These are phyloP conservation scores for Rhinolophus ferrumequinum DNA, from an alignment of 2,113 vertebrate genomes.

Conservation along the genomic window DNA sequence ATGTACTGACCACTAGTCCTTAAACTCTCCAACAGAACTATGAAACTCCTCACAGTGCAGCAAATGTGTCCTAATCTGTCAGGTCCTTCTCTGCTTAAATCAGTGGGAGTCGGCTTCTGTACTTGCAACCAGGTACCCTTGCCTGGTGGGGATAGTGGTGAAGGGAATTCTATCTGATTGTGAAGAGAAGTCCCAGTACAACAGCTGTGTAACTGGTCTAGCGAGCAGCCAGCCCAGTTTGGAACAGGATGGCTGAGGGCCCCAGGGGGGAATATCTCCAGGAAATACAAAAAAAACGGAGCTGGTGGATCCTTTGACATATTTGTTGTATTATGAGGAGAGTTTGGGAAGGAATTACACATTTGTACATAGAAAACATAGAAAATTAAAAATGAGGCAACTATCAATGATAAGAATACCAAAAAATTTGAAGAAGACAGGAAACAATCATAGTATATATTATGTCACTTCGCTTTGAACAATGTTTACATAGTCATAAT, in stretches of 20 bases:
- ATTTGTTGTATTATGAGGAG: neutral
- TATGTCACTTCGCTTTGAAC: neutral
- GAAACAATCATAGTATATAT: neutral
- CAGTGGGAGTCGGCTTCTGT: neutral
- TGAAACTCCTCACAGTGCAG: neutral
- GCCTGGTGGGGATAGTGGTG: neutral
- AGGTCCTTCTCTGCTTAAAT: neutral
- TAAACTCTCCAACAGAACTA: neutral
- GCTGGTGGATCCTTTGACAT: neutral
- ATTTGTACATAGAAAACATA: neutral
- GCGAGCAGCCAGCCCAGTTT: neutral
- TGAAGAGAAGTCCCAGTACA: neutral
- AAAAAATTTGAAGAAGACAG: neutral
- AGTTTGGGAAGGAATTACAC: neutral
- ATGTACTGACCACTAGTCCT: neutral
- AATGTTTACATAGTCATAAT: neutral
- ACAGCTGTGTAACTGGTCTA: too few species aligned
- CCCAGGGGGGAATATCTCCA: neutral
- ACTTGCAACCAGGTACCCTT: neutral
- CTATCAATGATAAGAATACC: neutral
- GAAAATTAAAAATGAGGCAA: neutral
- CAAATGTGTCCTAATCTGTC: neutral
- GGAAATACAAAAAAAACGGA: neutral
- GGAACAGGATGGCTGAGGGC: neutral
- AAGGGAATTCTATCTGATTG: neutral